phyloP scores from a whole-genome alignment of 2,113 vertebrate genomes.

The Lycocorax pyrrhopterus region DNA sequence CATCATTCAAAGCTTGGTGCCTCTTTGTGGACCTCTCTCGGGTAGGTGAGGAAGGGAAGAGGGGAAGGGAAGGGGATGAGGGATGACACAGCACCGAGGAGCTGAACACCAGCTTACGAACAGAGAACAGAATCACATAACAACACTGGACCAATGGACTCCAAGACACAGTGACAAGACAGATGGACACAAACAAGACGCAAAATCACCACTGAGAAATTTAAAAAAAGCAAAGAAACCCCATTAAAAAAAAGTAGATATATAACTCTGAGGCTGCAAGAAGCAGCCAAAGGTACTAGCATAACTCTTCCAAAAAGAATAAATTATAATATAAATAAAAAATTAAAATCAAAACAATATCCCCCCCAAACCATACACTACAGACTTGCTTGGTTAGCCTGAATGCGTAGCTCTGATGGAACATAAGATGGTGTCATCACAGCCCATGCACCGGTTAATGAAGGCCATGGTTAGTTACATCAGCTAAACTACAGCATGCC shows the following conservation, averaged over 20 bases:
- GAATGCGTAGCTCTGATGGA: conserved; percentile 77
- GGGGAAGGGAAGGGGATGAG: background rate
- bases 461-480: conserved; percentile 71
- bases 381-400: conserved; percentile 71
- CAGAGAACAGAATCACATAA: conserved; percentile 94
- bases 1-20: conserved; percentile 59
- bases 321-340: conserved; percentile 43
- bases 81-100: conserved; percentile 25
- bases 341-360: conserved; percentile 44
- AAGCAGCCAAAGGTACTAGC: conserved; percentile 57
- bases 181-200: conserved; percentile 64
- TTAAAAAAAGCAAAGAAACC: conserved; percentile 17
- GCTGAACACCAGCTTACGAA: conserved; percentile 77
- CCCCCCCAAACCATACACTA: conserved; percentile 66
- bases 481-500: conserved; percentile 83
- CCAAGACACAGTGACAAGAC: conserved; percentile 69
- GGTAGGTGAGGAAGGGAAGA: conserved; percentile 25
- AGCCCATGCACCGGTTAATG: conserved; percentile 81
- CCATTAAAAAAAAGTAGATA: conserved; percentile 45
- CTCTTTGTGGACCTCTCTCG: conserved; percentile 82
- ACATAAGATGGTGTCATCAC: conserved; percentile 76
- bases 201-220: conserved; percentile 59
- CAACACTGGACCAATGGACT: conserved; percentile 63
- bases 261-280: conserved; percentile 13
- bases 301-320: conserved; percentile 51